phyloP scores from a whole-genome alignment of 2,888 invertebrate genomes.

The Mactromeris polynyma region DNA sequence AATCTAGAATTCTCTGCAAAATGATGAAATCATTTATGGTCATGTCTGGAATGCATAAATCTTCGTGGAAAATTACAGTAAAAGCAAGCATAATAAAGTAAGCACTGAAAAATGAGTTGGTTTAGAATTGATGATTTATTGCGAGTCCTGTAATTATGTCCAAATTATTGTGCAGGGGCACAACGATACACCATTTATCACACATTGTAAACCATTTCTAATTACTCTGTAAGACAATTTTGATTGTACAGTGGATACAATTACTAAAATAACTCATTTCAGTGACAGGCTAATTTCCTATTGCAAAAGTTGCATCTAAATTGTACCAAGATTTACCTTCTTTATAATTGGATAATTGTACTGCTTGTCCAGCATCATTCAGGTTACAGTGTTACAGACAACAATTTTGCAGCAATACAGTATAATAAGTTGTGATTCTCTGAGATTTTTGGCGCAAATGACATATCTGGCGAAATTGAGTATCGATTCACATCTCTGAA shows the following conservation, averaged over 20 bases:
- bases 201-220: background rate
- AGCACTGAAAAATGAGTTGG: background rate
- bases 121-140: background rate
- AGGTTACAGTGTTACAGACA: too few relatives aligned
- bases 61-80: background rate
- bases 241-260: background rate
- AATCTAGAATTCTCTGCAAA: background rate
- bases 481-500: too few relatives aligned
- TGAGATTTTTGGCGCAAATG: too few relatives aligned
- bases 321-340: too few relatives aligned
- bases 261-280: background rate
- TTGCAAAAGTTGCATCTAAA: too few relatives aligned
- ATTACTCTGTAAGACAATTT: background rate
- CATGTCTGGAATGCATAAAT: background rate
- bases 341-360: too few relatives aligned
- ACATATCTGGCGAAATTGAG: too few relatives aligned
- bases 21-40: background rate
- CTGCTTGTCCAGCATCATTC: too few relatives aligned
- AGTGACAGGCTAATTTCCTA: background rate
- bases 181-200: background rate
- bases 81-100: background rate
- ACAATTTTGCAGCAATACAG: too few relatives aligned
- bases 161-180: background rate
- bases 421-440: too few relatives aligned
- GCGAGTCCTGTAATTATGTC: background rate